A percentile compares a stretch with the other conserved stretches of the same genome.
phyloP scores from a whole-genome alignment of 2,113 vertebrate genomes.

The Cephalopholis sonnerati region DNA sequence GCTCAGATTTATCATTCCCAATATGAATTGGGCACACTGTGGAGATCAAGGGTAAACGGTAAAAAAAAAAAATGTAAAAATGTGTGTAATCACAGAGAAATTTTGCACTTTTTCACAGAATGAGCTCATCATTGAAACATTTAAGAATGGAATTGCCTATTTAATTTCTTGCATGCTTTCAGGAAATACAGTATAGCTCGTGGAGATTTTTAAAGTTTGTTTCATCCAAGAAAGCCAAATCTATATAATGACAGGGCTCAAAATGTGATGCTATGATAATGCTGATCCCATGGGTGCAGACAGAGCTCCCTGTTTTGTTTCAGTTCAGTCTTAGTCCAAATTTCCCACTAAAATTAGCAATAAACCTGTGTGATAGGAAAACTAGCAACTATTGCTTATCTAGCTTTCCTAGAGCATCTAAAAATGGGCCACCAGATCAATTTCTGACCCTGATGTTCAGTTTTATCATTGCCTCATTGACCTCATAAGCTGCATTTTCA shows the following conservation, averaged over 20 bases:
- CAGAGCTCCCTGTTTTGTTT: background rate
- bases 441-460: constrained; percentile 22
- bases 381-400: background rate
- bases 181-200: background rate
- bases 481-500: constrained; percentile 30
- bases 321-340: background rate
- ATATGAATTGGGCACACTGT: background rate
- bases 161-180: background rate
- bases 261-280: background rate
- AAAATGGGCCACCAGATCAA: constrained; percentile 11
- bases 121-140: background rate
- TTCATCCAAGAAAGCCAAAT: background rate
- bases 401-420: background rate
- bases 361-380: background rate
- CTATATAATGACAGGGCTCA: background rate
- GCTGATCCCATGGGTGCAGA: background rate
- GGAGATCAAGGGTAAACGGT: background rate
- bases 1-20: background rate
- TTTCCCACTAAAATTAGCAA: background rate
- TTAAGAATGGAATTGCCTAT: background rate
- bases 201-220: background rate
- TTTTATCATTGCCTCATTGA: constrained; percentile 17
- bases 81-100: background rate
- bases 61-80: background rate
- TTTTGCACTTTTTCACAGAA: background rate